Evolutionary conservation across 2,113 vertebrate genomes (phyloP), one percentile per base, ranked within the genome.

Genomic region (Sapayoa aenigma): DNA sequence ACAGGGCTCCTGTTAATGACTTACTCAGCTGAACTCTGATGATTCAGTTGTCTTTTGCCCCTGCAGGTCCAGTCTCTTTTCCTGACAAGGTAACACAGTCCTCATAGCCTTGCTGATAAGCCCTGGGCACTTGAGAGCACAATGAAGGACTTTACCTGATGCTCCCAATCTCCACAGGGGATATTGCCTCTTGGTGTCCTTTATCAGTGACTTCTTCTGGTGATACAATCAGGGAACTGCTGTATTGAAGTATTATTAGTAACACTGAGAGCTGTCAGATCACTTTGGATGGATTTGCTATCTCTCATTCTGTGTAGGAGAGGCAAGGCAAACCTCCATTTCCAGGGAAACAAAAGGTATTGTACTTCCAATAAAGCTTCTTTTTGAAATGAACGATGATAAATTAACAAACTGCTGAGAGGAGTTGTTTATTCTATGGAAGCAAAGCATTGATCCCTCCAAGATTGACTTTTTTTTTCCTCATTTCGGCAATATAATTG

Each of bases 131-230:
- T 95, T 97, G 5, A 44, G 42, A 65, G 35, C 66, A 87, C 67
- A 90, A 33, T 49, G 22, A 49, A 81, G 53, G 72, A 79, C 74
- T 94, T 94, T 89, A 84, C 93, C 62, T 95, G 66, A 53, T 74
- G 87, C 91, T 94, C 56, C 77, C 76, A 52, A 3, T 95, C 85
- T 96, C 77, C 75, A 66, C 71, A 16, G 23, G 94, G 86, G 49
- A 87, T 94, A 91, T 86, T 95, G 85, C 91, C 66, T 93, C 79
- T 96, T 89, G 72, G 37, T 58, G 25, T 58, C 90, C 67, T 96
- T 93, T 97, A 96, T 97, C 89, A 68, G 82, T 74, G 88, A 39
- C 87, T 91, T 73, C 66, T 87, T 65, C 66, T 65, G 35, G 46
- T 87, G 96, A 94, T 92, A 80, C 11, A 80, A 94, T 97, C 94